phyloP scores from a whole-genome alignment of 2,113 vertebrate species.

The Australoheros scitulus region DNA sequence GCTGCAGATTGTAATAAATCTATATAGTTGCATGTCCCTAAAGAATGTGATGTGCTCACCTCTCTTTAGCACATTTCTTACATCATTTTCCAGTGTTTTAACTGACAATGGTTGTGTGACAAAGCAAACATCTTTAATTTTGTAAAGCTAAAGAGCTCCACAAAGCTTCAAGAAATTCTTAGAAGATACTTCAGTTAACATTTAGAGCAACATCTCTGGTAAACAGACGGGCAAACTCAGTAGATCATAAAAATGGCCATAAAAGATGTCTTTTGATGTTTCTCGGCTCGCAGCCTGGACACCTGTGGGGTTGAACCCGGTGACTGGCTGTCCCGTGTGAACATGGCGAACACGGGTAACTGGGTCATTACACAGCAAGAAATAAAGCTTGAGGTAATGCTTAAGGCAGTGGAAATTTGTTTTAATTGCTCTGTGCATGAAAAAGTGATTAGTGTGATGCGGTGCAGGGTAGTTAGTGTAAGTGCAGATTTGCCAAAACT shows the following conservation, averaged over 20 bases:
- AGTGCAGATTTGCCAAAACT: background rate
- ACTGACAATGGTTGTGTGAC: background rate
- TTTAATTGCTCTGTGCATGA: background rate
- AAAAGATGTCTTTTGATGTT: constrained; percentile 70
- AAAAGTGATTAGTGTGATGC: background rate
- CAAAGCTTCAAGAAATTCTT: background rate
- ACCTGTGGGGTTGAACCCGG: constrained; percentile 68
- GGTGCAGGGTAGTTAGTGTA: background rate
- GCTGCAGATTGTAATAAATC: background rate
- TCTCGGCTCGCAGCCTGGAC: constrained; percentile 57
- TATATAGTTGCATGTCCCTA: constrained; percentile 6
- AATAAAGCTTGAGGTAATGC: constrained; percentile 17
- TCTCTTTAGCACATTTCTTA: background rate
- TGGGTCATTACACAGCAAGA: constrained; percentile 55
- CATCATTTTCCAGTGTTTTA: background rate
- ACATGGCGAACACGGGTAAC: constrained; percentile 42
- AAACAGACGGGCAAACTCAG: constrained; percentile 55
- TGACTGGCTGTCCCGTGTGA: constrained; percentile 50
- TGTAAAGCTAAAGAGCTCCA: background rate
- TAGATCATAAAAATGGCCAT: constrained; percentile 61
- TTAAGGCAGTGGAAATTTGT: background rate
- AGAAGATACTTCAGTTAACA: constrained; percentile 38
- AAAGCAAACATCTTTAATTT: background rate
- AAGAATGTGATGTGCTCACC: constrained; percentile 18
- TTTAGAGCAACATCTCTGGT: constrained; percentile 45